Evolutionary conservation across 35 echinoderm and acorn worm genomes (phyloP).

Genomic region (Strongylocentrotus purpuratus): DNA sequence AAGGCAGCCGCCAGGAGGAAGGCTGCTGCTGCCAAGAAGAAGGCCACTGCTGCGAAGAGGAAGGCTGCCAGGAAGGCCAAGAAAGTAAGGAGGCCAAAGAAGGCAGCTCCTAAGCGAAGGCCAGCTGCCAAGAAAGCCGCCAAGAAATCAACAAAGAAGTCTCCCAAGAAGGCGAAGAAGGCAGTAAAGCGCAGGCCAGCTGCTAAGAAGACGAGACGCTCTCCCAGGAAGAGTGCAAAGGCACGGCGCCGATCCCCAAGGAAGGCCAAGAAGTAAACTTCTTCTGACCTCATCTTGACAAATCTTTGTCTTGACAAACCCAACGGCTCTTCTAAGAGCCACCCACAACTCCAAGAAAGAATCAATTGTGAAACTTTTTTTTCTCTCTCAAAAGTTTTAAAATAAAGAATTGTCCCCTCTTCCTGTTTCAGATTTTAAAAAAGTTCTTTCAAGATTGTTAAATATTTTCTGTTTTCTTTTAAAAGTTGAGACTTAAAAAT

Average conservation of each 20-base stretch:
- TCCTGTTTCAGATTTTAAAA: no score
- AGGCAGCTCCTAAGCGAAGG: slow-evolving; percentile 22
- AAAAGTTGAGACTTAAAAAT: no score
- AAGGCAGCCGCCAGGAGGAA: slow-evolving; percentile 24
- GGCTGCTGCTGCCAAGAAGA: slow-evolving; percentile 54
- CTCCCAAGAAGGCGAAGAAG: not conserved
- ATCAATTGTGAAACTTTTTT: not conserved
- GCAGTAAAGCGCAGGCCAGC: slow-evolving; percentile 27
- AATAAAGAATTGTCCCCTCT: not conserved
- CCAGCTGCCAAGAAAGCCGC: slow-evolving; percentile 20
- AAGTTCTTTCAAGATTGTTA: no score
- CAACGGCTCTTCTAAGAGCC: slow-evolving; percentile 87
- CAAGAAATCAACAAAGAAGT: slow-evolving; percentile 51
- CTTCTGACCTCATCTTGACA: slow-evolving; percentile 5
- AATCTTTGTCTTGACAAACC: not conserved
- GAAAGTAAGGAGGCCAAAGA: slow-evolving; percentile 44
- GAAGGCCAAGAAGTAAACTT: slow-evolving; percentile 38
- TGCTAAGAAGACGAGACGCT: not conserved
- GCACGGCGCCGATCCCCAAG: not conserved
- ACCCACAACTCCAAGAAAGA: slow-evolving; percentile 72
- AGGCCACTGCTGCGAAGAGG: slow-evolving; percentile 49
- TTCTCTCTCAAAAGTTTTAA: not conserved
- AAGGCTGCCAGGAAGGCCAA: not conserved
- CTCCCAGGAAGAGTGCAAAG: not conserved
- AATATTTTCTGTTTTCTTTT: no score